Evolutionary conservation across 2,888 invertebrate genomes (phyloP).

Genomic region (Drosophila ezoana): DNA sequence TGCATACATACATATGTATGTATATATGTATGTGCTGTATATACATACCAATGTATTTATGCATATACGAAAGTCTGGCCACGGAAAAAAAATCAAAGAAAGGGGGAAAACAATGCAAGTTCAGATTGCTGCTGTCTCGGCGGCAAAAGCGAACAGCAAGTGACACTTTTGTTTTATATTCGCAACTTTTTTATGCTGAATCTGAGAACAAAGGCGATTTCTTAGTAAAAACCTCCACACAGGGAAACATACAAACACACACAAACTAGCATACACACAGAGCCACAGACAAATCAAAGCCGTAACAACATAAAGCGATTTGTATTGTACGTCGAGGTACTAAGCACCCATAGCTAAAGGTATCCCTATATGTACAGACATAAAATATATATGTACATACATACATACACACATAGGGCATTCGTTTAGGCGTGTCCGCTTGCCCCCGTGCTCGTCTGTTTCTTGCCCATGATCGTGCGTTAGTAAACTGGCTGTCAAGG

Average conservation of each 20-base stretch:
- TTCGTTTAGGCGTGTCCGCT: conserved; percentile 16
- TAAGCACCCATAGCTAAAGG: conserved; percentile 20
- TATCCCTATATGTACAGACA: neutral
- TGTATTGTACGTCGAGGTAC: conserved; percentile 31
- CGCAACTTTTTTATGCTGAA: conserved; percentile 77
- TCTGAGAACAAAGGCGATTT: conserved; percentile 73
- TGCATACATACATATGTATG: conserved; percentile 8
- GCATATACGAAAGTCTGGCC: conserved; percentile 28
- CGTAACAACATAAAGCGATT: conserved; percentile 20
- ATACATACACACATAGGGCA: neutral
- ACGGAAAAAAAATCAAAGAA: conserved; percentile 29
- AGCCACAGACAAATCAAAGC: neutral
- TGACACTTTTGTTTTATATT: conserved; percentile 82
- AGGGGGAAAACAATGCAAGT: conserved; percentile 67
- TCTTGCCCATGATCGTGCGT: conserved; percentile 14
- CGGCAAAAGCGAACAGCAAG: conserved; percentile 58
- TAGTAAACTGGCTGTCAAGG: conserved; percentile 1
- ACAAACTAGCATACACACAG: conserved; percentile 1
- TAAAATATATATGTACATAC: neutral
- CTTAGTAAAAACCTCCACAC: conserved; percentile 64
- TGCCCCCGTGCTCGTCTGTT: conserved; percentile 1
- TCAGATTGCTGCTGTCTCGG: conserved; percentile 31
- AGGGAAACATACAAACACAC: conserved; percentile 22
- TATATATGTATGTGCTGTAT: conserved; percentile 7
- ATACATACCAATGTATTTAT: conserved; percentile 17